Base-by-base conservation (phyloP, 2,113 vertebrate species). In the Osmerus eperlanus region DNA sequence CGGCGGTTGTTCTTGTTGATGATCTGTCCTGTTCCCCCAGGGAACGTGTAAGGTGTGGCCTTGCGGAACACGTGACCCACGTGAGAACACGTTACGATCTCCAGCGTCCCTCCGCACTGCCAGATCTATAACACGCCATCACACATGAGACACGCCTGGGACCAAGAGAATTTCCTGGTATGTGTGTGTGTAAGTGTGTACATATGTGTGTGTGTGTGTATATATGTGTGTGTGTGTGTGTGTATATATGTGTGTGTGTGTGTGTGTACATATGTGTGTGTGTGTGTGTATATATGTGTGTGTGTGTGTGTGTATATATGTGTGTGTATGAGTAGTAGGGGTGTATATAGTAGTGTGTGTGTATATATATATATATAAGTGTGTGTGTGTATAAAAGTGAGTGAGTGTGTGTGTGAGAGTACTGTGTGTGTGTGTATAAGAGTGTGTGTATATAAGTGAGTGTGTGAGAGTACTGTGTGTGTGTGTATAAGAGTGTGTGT, bases 1-100 rank as follows among this genome's bases (percentile, higher is more conserved):
- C 97, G 90, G 0, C 97, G 92, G 91, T 99, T 99, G 80, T 99
- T 99, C 92, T 99, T 99, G 88, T 99, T 99, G 85, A 99, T 99
- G 81, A 99, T 99, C 88, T 99, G 97, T 4, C 97, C 97, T 0
- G 97, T 99, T 68, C 97, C 97, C 83, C 97, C 97, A 0, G 97
- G 97, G 81, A 99, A 99, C 0, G 97, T 99, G 80, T 99, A 99
- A 0, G 97, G 97, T 14, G 97, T 99, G 29, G 96, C 97, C 90
- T 99, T 99, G 79, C 97, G 92, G 91, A 99, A 99, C 78, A 99
- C 97, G 18, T 99, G 97, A 14, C 97, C 97, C 56, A 99, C 97
- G 56, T 99, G 97, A 53, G 97, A 99, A 83, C 97, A 99, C 0
- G 97, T 99, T 68, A 99, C 96, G 16, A 99, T 99, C 92, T 99